phyloP scores from a whole-genome alignment of 2,113 vertebrate species.

The Ariopsis seemanni region DNA sequence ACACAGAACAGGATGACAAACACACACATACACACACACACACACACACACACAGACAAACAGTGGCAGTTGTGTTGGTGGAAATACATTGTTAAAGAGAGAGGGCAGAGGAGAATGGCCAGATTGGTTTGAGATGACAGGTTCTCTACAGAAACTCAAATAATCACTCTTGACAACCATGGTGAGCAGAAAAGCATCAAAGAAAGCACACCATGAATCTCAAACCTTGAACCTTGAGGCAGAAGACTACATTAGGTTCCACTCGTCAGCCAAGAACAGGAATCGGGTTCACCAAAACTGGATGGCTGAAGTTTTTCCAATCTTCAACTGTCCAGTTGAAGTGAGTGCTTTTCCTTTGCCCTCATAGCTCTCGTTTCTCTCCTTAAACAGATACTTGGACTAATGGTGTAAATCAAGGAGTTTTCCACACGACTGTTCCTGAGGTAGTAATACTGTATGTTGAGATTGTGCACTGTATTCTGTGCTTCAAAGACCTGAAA shows the following conservation, averaged over 20 bases:
- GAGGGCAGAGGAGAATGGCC: not conserved
- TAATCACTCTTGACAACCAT: not conserved
- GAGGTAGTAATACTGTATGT: not conserved
- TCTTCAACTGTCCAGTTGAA: not conserved
- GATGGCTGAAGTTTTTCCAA: not conserved
- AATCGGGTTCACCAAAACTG: not conserved
- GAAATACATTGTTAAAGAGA: not conserved
- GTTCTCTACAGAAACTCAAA: not conserved
- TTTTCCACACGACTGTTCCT: not conserved
- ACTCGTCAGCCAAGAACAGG: not conserved
- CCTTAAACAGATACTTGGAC: not conserved
- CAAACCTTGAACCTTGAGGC: not conserved
- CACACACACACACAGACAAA: too few relatives aligned
- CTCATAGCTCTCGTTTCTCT: slow-evolving; percentile 12
- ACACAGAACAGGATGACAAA: too few relatives aligned
- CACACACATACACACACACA: too few relatives aligned
- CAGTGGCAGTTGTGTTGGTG: not conserved
- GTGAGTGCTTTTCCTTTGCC: not conserved
- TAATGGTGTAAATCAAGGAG: not conserved
- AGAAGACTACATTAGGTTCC: not conserved
- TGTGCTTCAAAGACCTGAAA: not conserved
- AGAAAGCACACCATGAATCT: not conserved
- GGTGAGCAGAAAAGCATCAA: not conserved
- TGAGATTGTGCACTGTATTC: not conserved
- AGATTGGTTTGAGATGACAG: not conserved